phyloP scores from a whole-genome alignment of 1,140 invertebrate species.

The Cydia amplana region DNA sequence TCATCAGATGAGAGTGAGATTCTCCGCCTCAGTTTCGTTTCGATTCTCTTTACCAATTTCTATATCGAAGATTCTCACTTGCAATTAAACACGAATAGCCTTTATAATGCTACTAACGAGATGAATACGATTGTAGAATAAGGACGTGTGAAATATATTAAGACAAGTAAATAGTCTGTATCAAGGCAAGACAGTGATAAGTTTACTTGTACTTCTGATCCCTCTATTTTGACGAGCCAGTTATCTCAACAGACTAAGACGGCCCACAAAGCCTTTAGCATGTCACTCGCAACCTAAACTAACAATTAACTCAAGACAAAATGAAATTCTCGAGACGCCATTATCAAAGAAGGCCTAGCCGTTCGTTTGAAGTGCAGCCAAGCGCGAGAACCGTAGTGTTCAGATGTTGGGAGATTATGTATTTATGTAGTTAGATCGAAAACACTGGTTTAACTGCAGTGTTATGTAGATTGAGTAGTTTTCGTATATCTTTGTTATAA shows the following conservation, averaged over 20 bases:
- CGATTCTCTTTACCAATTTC: no score
- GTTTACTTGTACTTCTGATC: background rate
- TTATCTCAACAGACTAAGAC: constrained; percentile 15
- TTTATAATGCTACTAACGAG: no score
- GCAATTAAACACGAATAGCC: no score
- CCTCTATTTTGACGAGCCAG: background rate
- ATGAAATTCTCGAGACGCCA: constrained; percentile 59
- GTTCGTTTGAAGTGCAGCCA: constrained; percentile 56
- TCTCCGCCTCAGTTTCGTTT: no score
- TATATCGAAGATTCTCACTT: no score
- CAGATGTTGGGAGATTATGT: constrained; percentile 14
- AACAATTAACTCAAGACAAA: constrained; percentile 53
- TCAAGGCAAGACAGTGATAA: no score
- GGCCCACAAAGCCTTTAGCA: background rate
- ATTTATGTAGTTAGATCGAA: constrained; percentile 8
- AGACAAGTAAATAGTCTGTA: no score
- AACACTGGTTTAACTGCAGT: background rate
- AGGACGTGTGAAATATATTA: no score
- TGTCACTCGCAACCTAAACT: constrained; percentile 17
- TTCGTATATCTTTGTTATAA: no score
- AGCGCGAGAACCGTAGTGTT: constrained; percentile 40
- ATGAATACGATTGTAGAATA: no score
- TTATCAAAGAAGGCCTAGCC: constrained; percentile 66
- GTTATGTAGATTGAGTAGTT: background rate
- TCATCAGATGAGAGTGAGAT: no score